A percentile compares a stretch with the other conserved stretches of the same genome.
These are phyloP conservation scores for Candidula unifasciata DNA, from an alignment of 2,888 invertebrate species.

Conservation along the genomic window DNA sequence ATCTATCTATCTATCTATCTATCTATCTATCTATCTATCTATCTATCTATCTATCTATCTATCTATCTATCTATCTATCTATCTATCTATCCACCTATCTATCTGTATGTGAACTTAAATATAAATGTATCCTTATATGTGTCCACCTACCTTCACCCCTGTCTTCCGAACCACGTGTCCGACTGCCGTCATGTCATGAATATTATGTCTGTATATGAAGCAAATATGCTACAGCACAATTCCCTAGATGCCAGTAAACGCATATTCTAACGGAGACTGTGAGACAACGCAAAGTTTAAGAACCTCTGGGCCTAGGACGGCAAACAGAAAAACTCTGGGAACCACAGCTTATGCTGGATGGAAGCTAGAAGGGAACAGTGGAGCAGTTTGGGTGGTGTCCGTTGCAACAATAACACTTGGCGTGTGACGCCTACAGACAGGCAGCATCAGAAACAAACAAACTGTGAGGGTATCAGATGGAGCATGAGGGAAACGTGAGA, in stretches of 20 bases:
- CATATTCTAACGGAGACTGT: too few species aligned
- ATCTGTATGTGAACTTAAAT: too few species aligned
- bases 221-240: background rate
- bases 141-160: too few species aligned
- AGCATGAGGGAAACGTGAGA: background rate
- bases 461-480: background rate
- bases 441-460: background rate
- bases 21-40: background rate
- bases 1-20: background rate
- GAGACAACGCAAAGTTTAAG: background rate
- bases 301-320: background rate
- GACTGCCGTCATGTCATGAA: background rate
- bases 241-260: background rate
- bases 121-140: background rate
- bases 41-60: background rate
- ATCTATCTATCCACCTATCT: too few species aligned
- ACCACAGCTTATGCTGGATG: background rate
- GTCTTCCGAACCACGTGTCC: background rate
- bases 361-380: background rate
- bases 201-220: background rate
- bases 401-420: constrained; percentile 11
- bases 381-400: background rate
- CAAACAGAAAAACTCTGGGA: background rate
- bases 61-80: background rate
- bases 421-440: constrained; percentile 23